Percentiles rank a stretch among this genome's conserved stretches.
These are phyloP conservation scores for Phacellophora camtschatica DNA, from an alignment of 30 jellyfish, hydroid and myxozoan genomes.

Conservation along the genomic window DNA sequence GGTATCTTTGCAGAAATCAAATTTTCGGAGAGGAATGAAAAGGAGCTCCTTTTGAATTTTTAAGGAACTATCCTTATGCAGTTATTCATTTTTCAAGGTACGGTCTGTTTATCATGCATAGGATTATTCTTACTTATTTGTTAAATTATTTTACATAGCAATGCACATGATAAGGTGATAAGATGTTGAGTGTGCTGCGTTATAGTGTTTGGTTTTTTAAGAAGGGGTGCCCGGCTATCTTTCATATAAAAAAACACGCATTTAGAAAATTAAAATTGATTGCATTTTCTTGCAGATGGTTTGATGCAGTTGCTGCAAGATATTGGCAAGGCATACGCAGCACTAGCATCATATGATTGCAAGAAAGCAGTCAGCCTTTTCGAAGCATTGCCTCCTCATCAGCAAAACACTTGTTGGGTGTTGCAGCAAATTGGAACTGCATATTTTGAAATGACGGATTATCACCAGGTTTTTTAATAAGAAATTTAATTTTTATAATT, in stretches of 20 bases:
- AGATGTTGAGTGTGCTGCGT: no score
- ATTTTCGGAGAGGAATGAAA: no score
- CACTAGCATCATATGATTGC: slow-evolving; percentile 76
- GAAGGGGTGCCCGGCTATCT: background rate
- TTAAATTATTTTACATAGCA: no score
- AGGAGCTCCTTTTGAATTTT: no score
- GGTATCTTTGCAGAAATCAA: no score
- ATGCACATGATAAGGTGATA: no score
- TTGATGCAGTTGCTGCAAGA: slow-evolving; percentile 82
- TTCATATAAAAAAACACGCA: background rate
- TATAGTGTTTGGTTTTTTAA: no score
- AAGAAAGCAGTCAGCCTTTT: slow-evolving; percentile 71
- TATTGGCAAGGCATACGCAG: slow-evolving; percentile 89
- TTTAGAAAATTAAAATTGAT: background rate
- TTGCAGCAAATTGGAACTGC: slow-evolving; percentile 92
- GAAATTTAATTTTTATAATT: no score
- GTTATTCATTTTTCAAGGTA: no score
- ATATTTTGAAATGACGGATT: slow-evolving; percentile 83
- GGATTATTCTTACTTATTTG: no score
- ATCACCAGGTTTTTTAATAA: slow-evolving; percentile 79
- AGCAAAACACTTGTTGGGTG: slow-evolving; percentile 87
- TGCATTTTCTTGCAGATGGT: slow-evolving; percentile 51
- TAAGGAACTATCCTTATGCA: no score
- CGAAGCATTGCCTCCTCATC: slow-evolving; percentile 81
- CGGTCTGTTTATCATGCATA: no score